These are phyloP conservation scores for Pseudomyrmex pallidus DNA, from an alignment of 1,140 invertebrate genomes.

Conservation along the genomic window DNA sequence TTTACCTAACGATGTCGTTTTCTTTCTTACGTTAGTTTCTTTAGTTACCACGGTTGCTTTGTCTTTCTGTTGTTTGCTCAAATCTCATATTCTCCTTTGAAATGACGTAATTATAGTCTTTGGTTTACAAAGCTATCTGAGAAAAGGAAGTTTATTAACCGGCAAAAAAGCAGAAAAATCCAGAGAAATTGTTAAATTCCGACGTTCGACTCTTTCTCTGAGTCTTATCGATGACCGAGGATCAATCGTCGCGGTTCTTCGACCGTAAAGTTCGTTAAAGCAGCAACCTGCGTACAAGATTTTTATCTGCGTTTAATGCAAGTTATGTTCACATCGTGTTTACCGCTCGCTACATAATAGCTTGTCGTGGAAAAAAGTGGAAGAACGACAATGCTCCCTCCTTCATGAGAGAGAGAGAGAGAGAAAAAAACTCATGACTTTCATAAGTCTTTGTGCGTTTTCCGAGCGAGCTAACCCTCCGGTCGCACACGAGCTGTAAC, in stretches of 20 bases:
- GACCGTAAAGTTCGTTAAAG: not conserved
- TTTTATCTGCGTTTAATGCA: slow-evolving; percentile 17
- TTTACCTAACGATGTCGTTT: slow-evolving; percentile 27
- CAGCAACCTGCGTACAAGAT: not conserved
- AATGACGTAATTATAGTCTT: slow-evolving; percentile 36
- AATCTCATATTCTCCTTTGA: slow-evolving; percentile 19
- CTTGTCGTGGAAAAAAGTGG: slow-evolving; percentile 31
- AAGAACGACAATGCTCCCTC: slow-evolving; percentile 43
- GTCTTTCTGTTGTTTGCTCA: slow-evolving; percentile 11
- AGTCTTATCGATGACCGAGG: slow-evolving; percentile 17
- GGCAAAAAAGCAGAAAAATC: slow-evolving; percentile 21
- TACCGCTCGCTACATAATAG: slow-evolving; percentile 38
- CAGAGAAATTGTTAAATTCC: slow-evolving; percentile 4
- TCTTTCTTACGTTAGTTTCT: not conserved
- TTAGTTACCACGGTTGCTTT: not conserved
- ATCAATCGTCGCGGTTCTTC: slow-evolving; percentile 33
- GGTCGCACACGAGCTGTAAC: slow-evolving; percentile 45
- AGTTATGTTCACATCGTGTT: slow-evolving; percentile 46
- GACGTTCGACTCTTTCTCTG: not conserved
- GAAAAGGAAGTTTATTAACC: slow-evolving; percentile 48
- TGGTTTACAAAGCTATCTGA: slow-evolving; percentile 26
- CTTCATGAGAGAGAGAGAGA: not conserved
- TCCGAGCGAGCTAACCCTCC: slow-evolving; percentile 5
- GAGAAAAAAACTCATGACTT: slow-evolving; percentile 56
- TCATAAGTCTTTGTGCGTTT: slow-evolving; percentile 65